Conservation (phyloP, 2,797 vertebrate genomes). For the Miichthys miiuy region DNA sequence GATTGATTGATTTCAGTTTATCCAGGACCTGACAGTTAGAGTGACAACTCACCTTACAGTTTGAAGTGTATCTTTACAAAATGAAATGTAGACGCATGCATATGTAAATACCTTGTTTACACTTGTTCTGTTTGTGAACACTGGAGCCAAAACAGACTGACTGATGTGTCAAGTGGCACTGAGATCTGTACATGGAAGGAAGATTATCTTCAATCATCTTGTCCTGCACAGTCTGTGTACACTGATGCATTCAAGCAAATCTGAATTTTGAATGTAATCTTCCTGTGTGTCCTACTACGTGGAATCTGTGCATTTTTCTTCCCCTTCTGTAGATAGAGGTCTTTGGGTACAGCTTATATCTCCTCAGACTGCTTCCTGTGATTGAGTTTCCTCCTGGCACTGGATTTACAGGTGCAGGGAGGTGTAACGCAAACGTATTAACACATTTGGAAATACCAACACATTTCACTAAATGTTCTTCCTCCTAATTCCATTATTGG, state of each 20-base stretch:
- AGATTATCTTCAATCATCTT: slow-evolving; percentile 15
- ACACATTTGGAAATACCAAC: slow-evolving; percentile 40
- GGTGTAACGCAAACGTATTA: slow-evolving; percentile 20
- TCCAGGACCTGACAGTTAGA: background rate
- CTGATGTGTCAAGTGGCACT: background rate
- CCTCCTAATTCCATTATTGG: slow-evolving; percentile 43
- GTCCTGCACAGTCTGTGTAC: background rate
- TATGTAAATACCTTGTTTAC: slow-evolving; percentile 36
- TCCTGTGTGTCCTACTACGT: background rate
- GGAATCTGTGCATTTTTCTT: slow-evolving; percentile 17
- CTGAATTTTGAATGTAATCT: slow-evolving; percentile 20
- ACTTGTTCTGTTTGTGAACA: slow-evolving; percentile 14
- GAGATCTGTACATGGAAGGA: background rate
- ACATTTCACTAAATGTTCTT: slow-evolving; percentile 32
- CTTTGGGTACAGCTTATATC: background rate
- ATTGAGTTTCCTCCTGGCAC: slow-evolving; percentile 10
- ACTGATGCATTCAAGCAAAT: slow-evolving; percentile 12
- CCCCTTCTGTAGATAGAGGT: slow-evolving; percentile 3
- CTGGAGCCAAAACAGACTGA: slow-evolving; percentile 7
- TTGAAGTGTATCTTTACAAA: background rate
- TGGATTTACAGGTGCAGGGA: background rate
- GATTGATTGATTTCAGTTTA: slow-evolving; percentile 21
- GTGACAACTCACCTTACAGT: slow-evolving; percentile 3
- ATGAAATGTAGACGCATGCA: slow-evolving; percentile 30
- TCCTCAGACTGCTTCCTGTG: slow-evolving; percentile 10